phyloP scores from a whole-genome alignment of 2,113 vertebrate genomes.

The Alexandromys fortis region DNA sequence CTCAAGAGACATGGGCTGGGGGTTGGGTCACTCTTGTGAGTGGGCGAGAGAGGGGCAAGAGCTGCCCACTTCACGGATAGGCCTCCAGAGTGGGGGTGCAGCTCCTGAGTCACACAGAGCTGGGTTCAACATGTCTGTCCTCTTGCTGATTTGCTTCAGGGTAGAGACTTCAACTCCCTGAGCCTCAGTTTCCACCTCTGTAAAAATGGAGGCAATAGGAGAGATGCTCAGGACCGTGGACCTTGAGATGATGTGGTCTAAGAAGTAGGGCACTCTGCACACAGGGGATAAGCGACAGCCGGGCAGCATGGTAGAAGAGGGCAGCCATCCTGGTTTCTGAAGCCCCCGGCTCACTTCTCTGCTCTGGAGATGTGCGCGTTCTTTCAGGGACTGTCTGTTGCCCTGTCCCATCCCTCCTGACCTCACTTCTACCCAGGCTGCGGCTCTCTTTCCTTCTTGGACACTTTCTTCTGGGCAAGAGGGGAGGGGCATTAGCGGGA shows the following conservation, averaged over 20 bases:
- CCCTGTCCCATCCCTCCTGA: not conserved
- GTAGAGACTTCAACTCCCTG: not conserved
- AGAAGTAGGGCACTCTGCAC: not conserved
- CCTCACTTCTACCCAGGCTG: not conserved
- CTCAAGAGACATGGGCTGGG: constrained; percentile 20
- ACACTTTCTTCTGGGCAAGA: not conserved
- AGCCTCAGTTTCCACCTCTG: constrained; percentile 56
- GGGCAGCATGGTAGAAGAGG: not conserved
- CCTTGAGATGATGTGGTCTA: not conserved
- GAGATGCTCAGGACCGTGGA: not conserved
- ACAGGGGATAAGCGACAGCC: not conserved
- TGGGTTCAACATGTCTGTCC: not conserved
- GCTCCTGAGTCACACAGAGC: not conserved
- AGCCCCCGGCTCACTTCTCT: fast-evolving
- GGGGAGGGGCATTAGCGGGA: not conserved
- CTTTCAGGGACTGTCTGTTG: not conserved
- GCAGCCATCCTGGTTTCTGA: not conserved
- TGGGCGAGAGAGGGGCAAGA: not conserved
- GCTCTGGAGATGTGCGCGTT: not conserved
- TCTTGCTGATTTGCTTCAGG: not conserved
- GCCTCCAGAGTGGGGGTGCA: not conserved
- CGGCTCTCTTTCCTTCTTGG: not conserved
- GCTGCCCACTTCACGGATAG: not conserved
- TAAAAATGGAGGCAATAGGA: not conserved
- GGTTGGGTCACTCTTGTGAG: not conserved